Percentiles rank a stretch among this genome's conserved stretches.
These are phyloP conservation scores for Suricata suricatta DNA, from an alignment of 2,113 vertebrate species.

Conservation along the genomic window DNA sequence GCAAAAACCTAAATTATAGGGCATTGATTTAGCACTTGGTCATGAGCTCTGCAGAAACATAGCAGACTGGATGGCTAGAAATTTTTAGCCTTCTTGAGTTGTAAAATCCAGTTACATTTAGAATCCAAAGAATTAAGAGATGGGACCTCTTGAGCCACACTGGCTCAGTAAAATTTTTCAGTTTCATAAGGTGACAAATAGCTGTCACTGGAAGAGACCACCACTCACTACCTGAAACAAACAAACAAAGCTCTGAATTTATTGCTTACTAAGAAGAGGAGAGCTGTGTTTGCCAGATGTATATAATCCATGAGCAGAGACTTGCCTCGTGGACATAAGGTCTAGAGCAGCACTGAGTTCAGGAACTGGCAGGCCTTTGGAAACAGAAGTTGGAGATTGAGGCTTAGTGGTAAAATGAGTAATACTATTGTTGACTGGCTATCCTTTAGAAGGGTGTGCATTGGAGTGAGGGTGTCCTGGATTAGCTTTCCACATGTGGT, in stretches of 20 bases:
- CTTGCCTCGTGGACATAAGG: neutral
- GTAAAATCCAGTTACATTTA: neutral
- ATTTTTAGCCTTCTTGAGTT: neutral
- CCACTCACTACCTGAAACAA: neutral
- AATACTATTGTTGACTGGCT: neutral
- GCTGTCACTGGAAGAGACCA: neutral
- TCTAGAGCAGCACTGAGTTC: neutral
- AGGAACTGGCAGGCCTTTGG: neutral
- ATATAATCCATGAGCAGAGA: no score
- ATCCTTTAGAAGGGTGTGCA: neutral
- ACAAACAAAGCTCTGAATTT: neutral
- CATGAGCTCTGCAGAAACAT: neutral
- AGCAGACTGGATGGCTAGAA: neutral
- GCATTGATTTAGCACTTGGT: neutral
- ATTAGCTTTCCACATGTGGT: neutral
- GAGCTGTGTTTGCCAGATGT: neutral
- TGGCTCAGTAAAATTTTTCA: neutral
- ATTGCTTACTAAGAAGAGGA: neutral
- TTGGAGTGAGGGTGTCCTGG: neutral
- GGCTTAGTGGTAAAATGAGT: neutral
- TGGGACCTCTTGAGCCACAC: neutral
- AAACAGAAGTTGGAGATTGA: neutral
- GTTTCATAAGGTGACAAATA: neutral
- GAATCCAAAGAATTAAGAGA: neutral
- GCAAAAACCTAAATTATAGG: neutral